Percentiles rank a stretch among this genome's conserved stretches.
These are phyloP conservation scores for Argopecten irradians DNA, from an alignment of 1,140 invertebrate species.

Conservation along the genomic window DNA sequence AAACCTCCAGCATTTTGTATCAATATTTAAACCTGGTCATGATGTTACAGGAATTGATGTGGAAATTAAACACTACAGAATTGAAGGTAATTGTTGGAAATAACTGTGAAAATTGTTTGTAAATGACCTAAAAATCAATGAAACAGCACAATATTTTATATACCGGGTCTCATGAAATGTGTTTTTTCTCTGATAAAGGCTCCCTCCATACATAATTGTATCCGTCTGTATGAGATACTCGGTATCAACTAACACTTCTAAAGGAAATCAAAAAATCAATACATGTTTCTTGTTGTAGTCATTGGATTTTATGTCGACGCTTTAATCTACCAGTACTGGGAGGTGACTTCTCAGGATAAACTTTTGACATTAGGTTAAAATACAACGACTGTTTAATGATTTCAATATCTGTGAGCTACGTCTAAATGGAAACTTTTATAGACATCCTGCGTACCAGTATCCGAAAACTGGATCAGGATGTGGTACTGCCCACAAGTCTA, in stretches of 20 bases:
- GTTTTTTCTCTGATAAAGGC: neutral
- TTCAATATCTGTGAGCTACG: neutral
- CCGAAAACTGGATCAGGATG: neutral
- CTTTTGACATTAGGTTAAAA: constrained; percentile 7
- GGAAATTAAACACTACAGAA: neutral
- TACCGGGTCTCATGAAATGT: neutral
- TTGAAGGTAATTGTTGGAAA: neutral
- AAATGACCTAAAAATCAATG: neutral
- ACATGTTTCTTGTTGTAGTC: constrained; percentile 6
- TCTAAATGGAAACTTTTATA: neutral
- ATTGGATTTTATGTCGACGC: neutral
- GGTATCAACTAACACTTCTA: neutral
- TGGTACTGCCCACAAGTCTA: neutral
- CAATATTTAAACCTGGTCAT: no score
- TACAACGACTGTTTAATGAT: neutral
- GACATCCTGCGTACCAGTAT: neutral
- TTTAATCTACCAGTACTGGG: neutral
- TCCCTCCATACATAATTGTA: neutral
- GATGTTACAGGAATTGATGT: neutral
- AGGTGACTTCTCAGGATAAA: neutral
- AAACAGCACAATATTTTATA: neutral
- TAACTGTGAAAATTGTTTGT: neutral
- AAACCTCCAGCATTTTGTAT: no score
- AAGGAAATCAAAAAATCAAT: constrained; percentile 13
- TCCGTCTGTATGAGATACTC: neutral